Conservation (phyloP, 2,888 invertebrate species). For the Cerastis leucographa region DNA sequence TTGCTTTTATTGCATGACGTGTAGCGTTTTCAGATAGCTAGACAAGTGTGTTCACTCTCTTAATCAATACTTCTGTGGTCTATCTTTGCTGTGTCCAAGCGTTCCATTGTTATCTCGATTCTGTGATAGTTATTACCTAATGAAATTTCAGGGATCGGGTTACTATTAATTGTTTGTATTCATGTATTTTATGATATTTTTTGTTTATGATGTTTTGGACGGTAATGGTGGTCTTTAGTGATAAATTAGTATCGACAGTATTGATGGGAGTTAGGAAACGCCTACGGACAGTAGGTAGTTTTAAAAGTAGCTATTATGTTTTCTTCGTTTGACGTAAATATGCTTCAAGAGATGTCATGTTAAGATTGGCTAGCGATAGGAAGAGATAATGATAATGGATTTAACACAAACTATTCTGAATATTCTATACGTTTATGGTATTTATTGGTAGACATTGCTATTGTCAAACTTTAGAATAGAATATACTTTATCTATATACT, state of each 20-base stretch:
- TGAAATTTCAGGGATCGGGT: slow-evolving; percentile 63
- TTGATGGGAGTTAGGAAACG: slow-evolving; percentile 20
- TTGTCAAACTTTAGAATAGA: no score
- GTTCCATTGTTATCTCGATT: slow-evolving; percentile 66
- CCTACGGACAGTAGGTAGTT: slow-evolving; percentile 23
- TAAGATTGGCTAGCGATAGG: slow-evolving; percentile 21
- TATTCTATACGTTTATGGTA: slow-evolving; percentile 1
- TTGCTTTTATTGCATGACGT: no score
- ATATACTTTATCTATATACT: no score
- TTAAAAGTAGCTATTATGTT: slow-evolving; percentile 29
- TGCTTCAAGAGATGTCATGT: not conserved
- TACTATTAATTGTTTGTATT: slow-evolving; percentile 67
- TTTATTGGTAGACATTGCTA: not conserved
- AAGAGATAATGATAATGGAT: not conserved
- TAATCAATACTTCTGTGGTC: not conserved
- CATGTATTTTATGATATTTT: slow-evolving; percentile 58
- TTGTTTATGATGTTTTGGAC: slow-evolving; percentile 35
- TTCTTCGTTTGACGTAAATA: slow-evolving; percentile 33
- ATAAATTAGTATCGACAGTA: slow-evolving; percentile 48
- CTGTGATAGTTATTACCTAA: slow-evolving; percentile 67
- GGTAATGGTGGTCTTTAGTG: slow-evolving; percentile 39
- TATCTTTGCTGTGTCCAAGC: slow-evolving; percentile 9
- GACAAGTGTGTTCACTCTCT: no score
- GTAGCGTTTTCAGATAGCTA: no score
- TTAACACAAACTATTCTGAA: slow-evolving; percentile 1